Conservation (phyloP, 2,888 invertebrate genomes). For the Eupithecia centaureata region DNA sequence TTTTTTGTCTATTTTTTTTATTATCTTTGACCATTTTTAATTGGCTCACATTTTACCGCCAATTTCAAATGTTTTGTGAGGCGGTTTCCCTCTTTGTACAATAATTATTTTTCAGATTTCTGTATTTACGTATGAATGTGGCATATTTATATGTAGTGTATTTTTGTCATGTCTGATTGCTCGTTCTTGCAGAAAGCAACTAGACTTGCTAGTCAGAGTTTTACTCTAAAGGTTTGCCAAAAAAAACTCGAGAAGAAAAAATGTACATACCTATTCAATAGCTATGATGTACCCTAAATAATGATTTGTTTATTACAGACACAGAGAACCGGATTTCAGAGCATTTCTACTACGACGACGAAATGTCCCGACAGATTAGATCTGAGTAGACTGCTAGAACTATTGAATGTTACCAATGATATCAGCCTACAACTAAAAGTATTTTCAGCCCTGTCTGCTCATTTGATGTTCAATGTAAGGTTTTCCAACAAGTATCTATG, state of each 20-base stretch:
- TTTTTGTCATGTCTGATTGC: conserved; percentile 20
- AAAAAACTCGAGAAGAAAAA: neutral
- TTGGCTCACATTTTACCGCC: neutral
- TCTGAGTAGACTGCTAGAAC: conserved; percentile 54
- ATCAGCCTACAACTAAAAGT: conserved; percentile 58
- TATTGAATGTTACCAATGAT: conserved; percentile 55
- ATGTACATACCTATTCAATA: neutral
- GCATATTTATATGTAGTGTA: too few species aligned
- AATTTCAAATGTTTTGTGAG: neutral
- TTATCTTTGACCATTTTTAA: neutral
- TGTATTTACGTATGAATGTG: neutral
- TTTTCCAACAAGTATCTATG: neutral
- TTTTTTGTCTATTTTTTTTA: neutral
- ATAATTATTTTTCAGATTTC: neutral
- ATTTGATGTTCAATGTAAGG: conserved; percentile 63
- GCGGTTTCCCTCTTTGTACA: neutral
- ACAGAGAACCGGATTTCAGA: conserved; percentile 40
- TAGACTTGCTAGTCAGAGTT: conserved; percentile 19
- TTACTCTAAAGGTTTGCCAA: conserved; percentile 16
- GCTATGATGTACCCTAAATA: neutral
- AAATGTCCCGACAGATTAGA: conserved; percentile 45
- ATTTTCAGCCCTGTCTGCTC: conserved; percentile 59
- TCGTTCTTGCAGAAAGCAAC: conserved; percentile 12
- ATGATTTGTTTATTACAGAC: neutral
- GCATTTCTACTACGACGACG: conserved; percentile 38